These are phyloP conservation scores for Apis dorsata DNA, from an alignment of 1,140 invertebrate genomes.

Conservation along the genomic window DNA sequence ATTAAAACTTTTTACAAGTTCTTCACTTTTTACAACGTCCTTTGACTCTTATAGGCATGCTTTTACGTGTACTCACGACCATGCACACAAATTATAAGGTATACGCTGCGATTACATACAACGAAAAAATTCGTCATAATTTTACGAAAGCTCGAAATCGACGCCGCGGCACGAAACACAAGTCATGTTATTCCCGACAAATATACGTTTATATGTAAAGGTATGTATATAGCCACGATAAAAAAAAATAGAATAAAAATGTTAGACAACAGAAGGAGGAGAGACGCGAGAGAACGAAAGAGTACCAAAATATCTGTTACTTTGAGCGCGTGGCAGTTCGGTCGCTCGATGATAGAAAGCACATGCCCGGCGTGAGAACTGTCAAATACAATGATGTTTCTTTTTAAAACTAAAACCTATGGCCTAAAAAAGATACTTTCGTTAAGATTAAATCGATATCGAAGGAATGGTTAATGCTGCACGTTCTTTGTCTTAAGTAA, in stretches of 20 bases:
- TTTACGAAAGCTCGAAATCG: conserved; percentile 38
- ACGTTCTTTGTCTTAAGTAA: conserved; percentile 28
- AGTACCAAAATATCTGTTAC: conserved; percentile 58
- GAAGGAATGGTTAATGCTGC: conserved; percentile 33
- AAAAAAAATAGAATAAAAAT: conserved; percentile 35
- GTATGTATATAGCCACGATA: not conserved
- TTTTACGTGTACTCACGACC: conserved; percentile 10
- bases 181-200: conserved; percentile 41
- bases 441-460: conserved; percentile 42
- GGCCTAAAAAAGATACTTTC: not conserved
- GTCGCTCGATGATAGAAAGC: conserved; percentile 25
- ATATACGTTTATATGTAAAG: not conserved
- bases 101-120: conserved; percentile 32
- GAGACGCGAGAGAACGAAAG: conserved; percentile 18
- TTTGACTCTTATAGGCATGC: conserved; percentile 24
- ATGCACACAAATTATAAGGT: conserved; percentile 25
- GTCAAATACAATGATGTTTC: conserved; percentile 42
- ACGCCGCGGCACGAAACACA: conserved; percentile 24
- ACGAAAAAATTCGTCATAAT: conserved; percentile 47
- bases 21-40: conserved; percentile 23
- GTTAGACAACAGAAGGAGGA: not conserved
- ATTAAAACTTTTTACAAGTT: not conserved
- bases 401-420: not conserved
- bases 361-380: conserved; percentile 39
- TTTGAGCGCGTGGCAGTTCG: conserved; percentile 21